phyloP scores from a whole-genome alignment of 2,113 vertebrate species.

The Erpornis zantholeuca region DNA sequence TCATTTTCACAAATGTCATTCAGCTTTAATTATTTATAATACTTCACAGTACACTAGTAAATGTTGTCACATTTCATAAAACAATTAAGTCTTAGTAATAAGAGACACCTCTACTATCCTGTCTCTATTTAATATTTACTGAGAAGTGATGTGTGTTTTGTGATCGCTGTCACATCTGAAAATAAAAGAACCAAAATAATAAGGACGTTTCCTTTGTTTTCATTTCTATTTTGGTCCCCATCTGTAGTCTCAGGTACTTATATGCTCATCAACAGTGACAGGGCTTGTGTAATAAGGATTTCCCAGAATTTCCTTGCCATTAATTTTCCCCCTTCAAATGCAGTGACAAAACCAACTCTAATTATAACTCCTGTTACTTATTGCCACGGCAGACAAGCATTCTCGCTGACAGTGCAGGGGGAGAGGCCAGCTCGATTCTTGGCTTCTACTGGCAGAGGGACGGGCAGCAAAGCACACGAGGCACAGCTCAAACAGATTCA shows the following conservation, averaged over 20 bases:
- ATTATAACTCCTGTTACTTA: background rate
- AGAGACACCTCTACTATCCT: background rate
- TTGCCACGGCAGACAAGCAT: background rate
- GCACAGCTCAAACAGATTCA: background rate
- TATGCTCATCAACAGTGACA: background rate
- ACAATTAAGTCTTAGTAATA: conserved; percentile 41
- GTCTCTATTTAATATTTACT: background rate
- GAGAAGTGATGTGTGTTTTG: background rate
- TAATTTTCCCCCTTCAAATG: background rate
- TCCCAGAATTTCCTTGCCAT: background rate
- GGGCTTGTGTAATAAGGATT: background rate
- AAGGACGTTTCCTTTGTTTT: background rate
- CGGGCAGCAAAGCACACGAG: background rate
- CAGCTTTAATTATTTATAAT: conserved; percentile 33
- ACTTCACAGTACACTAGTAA: background rate
- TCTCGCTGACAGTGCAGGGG: background rate
- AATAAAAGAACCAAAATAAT: background rate
- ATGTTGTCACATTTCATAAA: conserved; percentile 15
- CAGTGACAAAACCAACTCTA: background rate
- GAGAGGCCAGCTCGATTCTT: background rate
- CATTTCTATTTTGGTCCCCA: background rate
- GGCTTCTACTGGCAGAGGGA: background rate
- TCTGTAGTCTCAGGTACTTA: background rate
- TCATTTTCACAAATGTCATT: conserved; percentile 7
- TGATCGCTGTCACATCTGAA: background rate